Conservation (phyloP, 2,888 invertebrate species). For the Hypolimnas misippus region DNA sequence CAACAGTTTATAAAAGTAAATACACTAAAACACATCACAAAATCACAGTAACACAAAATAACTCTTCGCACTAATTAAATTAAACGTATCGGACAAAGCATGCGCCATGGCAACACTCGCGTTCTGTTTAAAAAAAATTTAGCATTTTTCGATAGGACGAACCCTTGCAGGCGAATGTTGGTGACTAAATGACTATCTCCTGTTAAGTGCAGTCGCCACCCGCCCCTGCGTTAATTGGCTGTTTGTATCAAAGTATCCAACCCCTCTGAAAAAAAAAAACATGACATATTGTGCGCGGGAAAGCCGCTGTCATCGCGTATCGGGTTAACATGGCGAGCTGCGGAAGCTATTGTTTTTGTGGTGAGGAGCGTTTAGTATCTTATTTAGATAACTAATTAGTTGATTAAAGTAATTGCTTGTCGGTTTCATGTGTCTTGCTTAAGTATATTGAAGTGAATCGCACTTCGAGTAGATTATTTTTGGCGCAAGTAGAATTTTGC, state of each 20-base stretch:
- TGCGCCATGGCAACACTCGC: conserved; percentile 69
- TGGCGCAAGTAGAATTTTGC: too few relatives aligned
- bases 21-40: conserved; percentile 64
- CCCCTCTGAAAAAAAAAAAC: conserved; percentile 80
- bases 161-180: conserved; percentile 67
- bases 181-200: conserved; percentile 79
- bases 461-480: background rate
- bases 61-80: conserved; percentile 73
- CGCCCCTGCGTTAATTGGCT: conserved; percentile 81
- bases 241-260: conserved; percentile 82
- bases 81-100: conserved; percentile 65
- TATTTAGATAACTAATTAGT: conserved; percentile 62
- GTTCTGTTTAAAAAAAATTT: conserved; percentile 47
- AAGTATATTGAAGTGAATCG: conserved; percentile 9
- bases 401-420: conserved; percentile 37
- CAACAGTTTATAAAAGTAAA: conserved; percentile 52
- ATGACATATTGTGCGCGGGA: conserved; percentile 82
- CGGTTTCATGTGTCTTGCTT: conserved; percentile 8
- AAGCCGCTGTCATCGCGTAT: conserved; percentile 75
- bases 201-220: conserved; percentile 69
- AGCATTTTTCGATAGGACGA: conserved; percentile 58
- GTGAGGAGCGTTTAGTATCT: conserved; percentile 67
- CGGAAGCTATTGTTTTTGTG: conserved; percentile 71
- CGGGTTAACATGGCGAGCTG: conserved; percentile 69
- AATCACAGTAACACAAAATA: conserved; percentile 70